Evolutionary conservation across 1,140 invertebrate genomes (phyloP).

Genomic region (Plectrocnemia conspersa): DNA sequence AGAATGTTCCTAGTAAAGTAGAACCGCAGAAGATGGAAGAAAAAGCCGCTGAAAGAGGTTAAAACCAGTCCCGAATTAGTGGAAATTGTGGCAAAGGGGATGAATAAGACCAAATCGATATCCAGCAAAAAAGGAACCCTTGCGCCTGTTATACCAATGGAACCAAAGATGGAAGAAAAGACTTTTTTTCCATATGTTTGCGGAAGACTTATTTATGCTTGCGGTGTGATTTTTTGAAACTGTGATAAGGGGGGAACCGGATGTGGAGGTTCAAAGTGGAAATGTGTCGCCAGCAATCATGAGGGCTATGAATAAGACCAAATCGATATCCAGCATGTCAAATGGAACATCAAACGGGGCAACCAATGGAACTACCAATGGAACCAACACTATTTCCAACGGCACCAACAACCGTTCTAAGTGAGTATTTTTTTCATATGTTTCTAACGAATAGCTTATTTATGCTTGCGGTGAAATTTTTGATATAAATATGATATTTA

Average conservation of each 20-base stretch:
- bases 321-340: slow-evolving; percentile 6
- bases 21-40: no score
- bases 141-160: slow-evolving; percentile 46
- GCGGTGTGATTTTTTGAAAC: no score
- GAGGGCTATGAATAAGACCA: slow-evolving; percentile 7
- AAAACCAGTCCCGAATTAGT: slow-evolving; percentile 15
- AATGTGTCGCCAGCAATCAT: slow-evolving; percentile 43
- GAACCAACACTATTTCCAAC: slow-evolving; percentile 2
- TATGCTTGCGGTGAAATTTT: no score
- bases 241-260: slow-evolving; percentile 46
- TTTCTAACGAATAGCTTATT: no score
- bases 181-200: slow-evolving; percentile 25
- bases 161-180: slow-evolving; percentile 40
- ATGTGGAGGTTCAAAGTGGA: slow-evolving; percentile 49
- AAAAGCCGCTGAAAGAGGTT: background rate
- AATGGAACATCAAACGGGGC: slow-evolving; percentile 15
- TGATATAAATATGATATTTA: no score
- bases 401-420: slow-evolving; percentile 11
- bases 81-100: slow-evolving; percentile 20
- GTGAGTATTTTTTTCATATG: slow-evolving; percentile 5
- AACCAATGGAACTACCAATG: slow-evolving; percentile 6
- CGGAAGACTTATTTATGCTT: slow-evolving; percentile 42
- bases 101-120: no score
- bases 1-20: slow-evolving; percentile 20
- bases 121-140: slow-evolving; percentile 38